Base-by-base conservation (phyloP, 2,797 vertebrate genomes). In the Clamator glandarius region DNA sequence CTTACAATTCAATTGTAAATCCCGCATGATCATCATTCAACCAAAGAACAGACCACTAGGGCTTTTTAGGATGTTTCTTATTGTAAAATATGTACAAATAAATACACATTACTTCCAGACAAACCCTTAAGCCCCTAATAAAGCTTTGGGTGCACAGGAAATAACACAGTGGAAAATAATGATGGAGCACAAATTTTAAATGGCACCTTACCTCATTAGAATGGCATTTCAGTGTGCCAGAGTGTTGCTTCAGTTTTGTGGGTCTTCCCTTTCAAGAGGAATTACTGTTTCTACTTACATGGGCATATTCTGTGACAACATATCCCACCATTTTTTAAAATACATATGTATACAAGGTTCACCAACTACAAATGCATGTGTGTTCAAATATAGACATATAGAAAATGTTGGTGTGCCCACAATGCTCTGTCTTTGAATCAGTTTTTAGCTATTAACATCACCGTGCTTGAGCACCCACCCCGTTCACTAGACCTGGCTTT, bases 1-100 rank as follows among this genome's bases (percentile, higher is more conserved):
- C 93, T 92, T 81, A 93, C 87, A 97, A 96, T 97, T 97, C 93
- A 95, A 92, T 80, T 96, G 88, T 97, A 92, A 94, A 94, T 87
- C 70, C 68, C 12, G 2, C 59, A 90, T 92, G 89, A 92, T 90
- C 89, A 90, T 94, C 54, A 92, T 90, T 95, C 90, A 92, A 64
- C 13, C 79, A 87, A 90, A 95, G 91, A 94, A 69, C 42, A 94
- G 73, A 80, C 80, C 76, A 58, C 41, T 0, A 12, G 31, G 54
- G 31, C 64, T 92, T 95, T 96, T 62, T 9, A 73, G 92, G 35
- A 39, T 62, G 55, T 89, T 64, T 93, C 95, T 90, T 58, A 69
- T 81, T 83, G 64, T 81, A 94, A 72, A 86, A 90, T 77, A 74
- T 61, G 15, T 80, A 92, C 93, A 87, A 95, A 93, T 69, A 83